phyloP scores from a whole-genome alignment of 2,797 vertebrate species.

The Sciaenops ocellatus region DNA sequence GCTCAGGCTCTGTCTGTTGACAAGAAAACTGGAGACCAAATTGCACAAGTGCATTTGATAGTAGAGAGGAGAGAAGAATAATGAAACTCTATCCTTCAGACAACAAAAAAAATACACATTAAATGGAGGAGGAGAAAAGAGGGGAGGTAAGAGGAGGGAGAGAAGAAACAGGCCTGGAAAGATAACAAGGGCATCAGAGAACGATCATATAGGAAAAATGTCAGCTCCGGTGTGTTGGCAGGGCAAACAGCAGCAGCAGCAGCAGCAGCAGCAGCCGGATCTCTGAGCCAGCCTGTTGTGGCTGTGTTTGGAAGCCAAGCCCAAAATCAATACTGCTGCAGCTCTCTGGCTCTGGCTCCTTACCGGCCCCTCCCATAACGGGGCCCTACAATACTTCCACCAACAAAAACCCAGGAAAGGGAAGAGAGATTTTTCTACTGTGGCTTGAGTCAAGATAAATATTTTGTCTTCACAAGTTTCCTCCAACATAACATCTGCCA shows the following conservation, averaged over 20 bases:
- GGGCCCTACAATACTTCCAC: slow-evolving; percentile 50
- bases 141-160: not conserved
- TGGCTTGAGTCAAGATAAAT: slow-evolving; percentile 48
- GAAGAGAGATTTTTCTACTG: slow-evolving; percentile 19
- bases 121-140: not conserved
- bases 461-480: slow-evolving; percentile 54
- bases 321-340: slow-evolving; percentile 81
- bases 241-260: slow-evolving; percentile 50
- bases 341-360: slow-evolving; percentile 49
- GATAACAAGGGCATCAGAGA: slow-evolving; percentile 44
- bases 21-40: not conserved
- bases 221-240: slow-evolving; percentile 51
- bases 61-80: not conserved
- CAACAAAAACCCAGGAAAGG: slow-evolving; percentile 27
- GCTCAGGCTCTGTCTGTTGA: not conserved
- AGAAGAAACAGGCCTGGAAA: slow-evolving; percentile 4
- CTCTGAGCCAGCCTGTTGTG: slow-evolving; percentile 48
- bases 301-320: slow-evolving; percentile 69
- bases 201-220: slow-evolving; percentile 41
- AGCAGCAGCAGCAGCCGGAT: slow-evolving; percentile 58
- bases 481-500: slow-evolving; percentile 26
- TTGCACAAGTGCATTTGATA: not conserved
- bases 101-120: not conserved
- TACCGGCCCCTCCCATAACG: slow-evolving; percentile 30
- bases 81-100: not conserved